phyloP scores from a whole-genome alignment of 2,113 vertebrate genomes.

The Fulica atra region DNA sequence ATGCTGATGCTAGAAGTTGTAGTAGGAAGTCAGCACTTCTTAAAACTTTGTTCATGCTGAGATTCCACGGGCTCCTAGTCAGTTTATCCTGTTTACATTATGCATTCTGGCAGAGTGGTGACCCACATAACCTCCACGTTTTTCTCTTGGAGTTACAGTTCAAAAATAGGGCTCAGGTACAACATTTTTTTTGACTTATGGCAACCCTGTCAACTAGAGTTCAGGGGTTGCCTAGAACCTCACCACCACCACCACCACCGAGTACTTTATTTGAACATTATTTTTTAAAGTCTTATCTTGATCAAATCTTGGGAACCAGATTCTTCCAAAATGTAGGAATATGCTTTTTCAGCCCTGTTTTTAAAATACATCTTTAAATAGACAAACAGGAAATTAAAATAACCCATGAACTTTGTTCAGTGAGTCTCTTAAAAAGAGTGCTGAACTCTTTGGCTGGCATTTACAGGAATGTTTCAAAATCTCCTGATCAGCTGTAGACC shows the following conservation, averaged over 20 bases:
- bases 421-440: not conserved
- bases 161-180: not conserved
- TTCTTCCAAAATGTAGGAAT: not conserved
- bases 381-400: constrained; percentile 3
- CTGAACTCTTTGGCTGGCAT: not conserved
- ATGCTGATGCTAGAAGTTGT: constrained; percentile 41
- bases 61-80: not conserved
- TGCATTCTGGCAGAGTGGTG: not conserved
- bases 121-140: not conserved
- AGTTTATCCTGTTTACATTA: constrained; percentile 33
- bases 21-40: constrained; percentile 55
- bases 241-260: not conserved
- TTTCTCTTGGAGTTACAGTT: not conserved
- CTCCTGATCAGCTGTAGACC: not conserved
- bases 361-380: not conserved
- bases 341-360: not conserved
- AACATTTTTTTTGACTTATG: not conserved
- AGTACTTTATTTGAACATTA: not conserved
- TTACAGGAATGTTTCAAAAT: not conserved
- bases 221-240: not conserved
- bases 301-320: not conserved
- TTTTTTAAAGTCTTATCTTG: not conserved
- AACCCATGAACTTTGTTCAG: not conserved
- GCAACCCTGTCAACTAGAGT: not conserved
- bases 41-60: constrained; percentile 10